phyloP scores from a whole-genome alignment of 2,113 vertebrate species.

The Festucalex cinctus region DNA sequence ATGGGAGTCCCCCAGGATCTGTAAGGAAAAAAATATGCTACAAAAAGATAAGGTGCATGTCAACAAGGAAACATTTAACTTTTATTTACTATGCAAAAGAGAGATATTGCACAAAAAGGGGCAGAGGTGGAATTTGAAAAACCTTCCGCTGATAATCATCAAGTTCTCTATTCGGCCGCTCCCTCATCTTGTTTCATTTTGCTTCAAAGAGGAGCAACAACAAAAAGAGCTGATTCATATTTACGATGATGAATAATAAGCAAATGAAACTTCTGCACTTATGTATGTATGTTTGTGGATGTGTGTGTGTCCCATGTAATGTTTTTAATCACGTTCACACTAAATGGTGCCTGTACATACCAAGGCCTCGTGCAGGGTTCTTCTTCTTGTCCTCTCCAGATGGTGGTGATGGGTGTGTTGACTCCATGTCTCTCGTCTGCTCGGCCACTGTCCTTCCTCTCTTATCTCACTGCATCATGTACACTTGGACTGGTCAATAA shows the following conservation, averaged over 20 bases:
- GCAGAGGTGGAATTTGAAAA: slow-evolving; percentile 58
- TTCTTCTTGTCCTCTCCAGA: slow-evolving; percentile 54
- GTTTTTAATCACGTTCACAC: slow-evolving; percentile 59
- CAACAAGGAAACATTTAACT: slow-evolving; percentile 76
- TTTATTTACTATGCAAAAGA: slow-evolving; percentile 98
- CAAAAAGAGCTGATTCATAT: slow-evolving; percentile 19
- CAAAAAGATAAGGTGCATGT: slow-evolving; percentile 88
- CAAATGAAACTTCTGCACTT: slow-evolving; percentile 48
- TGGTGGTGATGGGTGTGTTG: slow-evolving; percentile 66
- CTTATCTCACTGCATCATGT: slow-evolving; percentile 69
- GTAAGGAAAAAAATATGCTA: slow-evolving; percentile 77
- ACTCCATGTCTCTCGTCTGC: slow-evolving; percentile 56
- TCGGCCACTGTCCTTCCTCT: slow-evolving; percentile 55
- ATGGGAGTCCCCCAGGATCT: slow-evolving; percentile 67
- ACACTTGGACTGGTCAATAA: slow-evolving; percentile 72
- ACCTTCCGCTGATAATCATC: slow-evolving; percentile 39
- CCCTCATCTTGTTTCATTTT: slow-evolving; percentile 55
- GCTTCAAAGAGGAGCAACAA: slow-evolving; percentile 43
- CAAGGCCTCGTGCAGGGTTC: slow-evolving; percentile 56
- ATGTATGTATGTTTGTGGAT: slow-evolving; percentile 59
- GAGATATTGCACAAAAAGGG: slow-evolving; percentile 84
- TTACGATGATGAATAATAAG: slow-evolving; percentile 28
- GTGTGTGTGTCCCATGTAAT: slow-evolving; percentile 57
- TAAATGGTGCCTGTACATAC: slow-evolving; percentile 59
- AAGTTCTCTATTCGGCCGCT: slow-evolving; percentile 68